Percentiles rank a stretch among this genome's conserved stretches.
Conservation (phyloP, 2,888 invertebrate species). For the Cephonodes hylas region DNA sequence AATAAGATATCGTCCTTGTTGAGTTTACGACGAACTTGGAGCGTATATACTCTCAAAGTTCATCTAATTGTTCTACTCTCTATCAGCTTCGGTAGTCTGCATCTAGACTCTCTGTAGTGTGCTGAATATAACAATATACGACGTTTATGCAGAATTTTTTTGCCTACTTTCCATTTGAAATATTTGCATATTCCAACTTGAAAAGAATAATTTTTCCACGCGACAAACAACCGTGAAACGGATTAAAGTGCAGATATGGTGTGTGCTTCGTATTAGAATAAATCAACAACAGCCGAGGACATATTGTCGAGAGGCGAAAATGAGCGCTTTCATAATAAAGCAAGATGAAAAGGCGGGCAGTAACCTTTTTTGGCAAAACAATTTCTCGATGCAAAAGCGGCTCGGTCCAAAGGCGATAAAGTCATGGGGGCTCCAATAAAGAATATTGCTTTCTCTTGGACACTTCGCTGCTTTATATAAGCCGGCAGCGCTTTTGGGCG, state of each 20-base stretch:
- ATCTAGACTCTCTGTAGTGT: too few species aligned
- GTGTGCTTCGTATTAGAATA: neutral
- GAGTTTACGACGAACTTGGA: neutral
- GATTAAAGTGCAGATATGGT: neutral
- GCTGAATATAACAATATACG: too few species aligned
- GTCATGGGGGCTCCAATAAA: constrained; percentile 11
- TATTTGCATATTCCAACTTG: too few species aligned
- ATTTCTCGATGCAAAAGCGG: neutral
- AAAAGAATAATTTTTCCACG: too few species aligned
- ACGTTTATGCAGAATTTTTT: too few species aligned
- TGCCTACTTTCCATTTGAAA: too few species aligned
- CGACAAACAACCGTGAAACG: neutral
- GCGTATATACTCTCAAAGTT: neutral
- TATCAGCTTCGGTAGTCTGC: too few species aligned
- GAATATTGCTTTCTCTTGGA: constrained; percentile 11
- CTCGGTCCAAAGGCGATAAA: constrained; percentile 1
- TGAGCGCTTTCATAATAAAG: neutral
- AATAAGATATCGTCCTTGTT: neutral
- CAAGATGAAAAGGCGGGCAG: neutral
- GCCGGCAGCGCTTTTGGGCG: neutral
- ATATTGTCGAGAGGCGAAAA: neutral
- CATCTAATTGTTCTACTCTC: neutral
- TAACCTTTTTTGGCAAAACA: neutral
- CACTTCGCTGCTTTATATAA: constrained; percentile 5
- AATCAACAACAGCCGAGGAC: neutral